Evolutionary conservation across 1,140 invertebrate species (phyloP), one percentile per base, ranked within the genome.

Genomic region (Parapsyche elsis): DNA sequence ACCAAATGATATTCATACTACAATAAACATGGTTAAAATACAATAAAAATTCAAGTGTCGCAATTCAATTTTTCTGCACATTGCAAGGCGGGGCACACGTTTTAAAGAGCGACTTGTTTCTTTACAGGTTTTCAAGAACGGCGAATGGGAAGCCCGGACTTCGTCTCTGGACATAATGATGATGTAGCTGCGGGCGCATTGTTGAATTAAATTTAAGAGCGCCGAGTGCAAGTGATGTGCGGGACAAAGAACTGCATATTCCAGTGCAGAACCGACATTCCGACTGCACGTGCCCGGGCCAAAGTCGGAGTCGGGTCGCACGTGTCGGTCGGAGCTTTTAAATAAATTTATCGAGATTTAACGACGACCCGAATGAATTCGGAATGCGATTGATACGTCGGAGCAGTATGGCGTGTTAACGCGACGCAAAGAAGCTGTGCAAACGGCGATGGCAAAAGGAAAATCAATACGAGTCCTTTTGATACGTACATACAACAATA

Each of bases 391-490:
- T 14, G 10, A 53, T 38, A 4, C 30, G 30, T 38, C 30, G 30
- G 30, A 38, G 30, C n/a, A n/a, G n/a, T n/a, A n/a, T n/a, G n/a
- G n/a, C 30, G 30, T 38, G 30, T 38, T 38, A 38, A 38, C 30
- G 30, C 49, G 49, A 53, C 49, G 16, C 16, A 53, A 53, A 53
- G 16, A 61, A 61, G 19, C 59, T 61, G 59, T 61, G 21, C 49
- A 53, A 26, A 67, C 24, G 64, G 24, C 23, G 12, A 67, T 26
- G 64, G 24, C 23, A 67, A 67, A 67, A 26, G 64, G 24, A 67
- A 67, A 67, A 67, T 67, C 64, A 67, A 67, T 67, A 67, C 64
- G 64, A 67, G 64, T 67, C 64, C 64, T 67, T 67, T 61, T 24
- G 24, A 24, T 67, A 67, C 64, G 21, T 67, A 30, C 59, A n/a